Conservation (phyloP, 2,888 invertebrate species). For the Branchellion lobata region DNA sequence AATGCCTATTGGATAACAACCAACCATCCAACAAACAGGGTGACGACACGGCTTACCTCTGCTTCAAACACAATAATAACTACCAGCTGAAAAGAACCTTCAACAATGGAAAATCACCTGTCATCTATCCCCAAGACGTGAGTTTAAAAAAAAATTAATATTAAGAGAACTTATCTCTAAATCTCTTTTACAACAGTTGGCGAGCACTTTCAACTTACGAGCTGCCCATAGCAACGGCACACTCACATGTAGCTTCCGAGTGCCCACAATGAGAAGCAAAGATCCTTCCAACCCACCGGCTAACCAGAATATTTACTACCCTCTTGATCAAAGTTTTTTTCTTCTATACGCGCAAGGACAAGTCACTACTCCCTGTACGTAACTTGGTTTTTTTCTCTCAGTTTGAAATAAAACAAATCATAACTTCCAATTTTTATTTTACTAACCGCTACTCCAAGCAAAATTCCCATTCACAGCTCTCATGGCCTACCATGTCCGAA, state of each 20-base stretch:
- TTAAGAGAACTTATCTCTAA: background rate
- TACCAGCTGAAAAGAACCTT: no score
- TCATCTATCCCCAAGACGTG: background rate
- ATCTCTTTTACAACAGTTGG: background rate
- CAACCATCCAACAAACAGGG: no score
- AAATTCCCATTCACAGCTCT: no score
- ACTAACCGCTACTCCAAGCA: no score
- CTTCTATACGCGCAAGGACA: constrained; percentile 1
- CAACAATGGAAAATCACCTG: constrained; percentile 1
- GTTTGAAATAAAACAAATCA: no score
- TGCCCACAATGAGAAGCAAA: no score
- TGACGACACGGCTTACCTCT: background rate
- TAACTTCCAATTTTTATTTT: no score
- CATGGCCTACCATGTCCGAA: no score
- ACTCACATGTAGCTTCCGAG: no score
- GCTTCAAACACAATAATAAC: no score
- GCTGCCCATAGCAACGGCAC: no score
- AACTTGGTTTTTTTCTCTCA: background rate
- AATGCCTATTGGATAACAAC: no score
- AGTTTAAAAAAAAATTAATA: background rate
- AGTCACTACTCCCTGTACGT: background rate
- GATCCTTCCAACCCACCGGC: background rate
- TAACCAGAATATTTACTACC: background rate
- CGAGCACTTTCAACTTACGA: background rate
- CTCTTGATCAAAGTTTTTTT: background rate